Evolutionary conservation across 2,888 invertebrate species (phyloP), one percentile per base, ranked within the genome.

Genomic region (Eristalinus aeneus): DNA sequence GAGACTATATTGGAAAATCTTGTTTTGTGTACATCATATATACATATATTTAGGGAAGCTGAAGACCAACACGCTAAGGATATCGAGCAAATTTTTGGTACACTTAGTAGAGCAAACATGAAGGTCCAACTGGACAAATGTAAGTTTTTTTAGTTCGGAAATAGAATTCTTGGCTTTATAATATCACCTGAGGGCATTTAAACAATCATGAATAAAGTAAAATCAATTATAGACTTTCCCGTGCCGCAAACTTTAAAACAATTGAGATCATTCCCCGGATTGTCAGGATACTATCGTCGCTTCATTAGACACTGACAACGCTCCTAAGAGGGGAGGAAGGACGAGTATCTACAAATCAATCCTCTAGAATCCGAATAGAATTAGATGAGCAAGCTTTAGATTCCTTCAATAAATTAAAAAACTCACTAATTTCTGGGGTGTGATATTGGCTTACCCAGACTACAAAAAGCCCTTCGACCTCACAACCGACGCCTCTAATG

Each of bases 401-500:
- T 12, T 10, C 39, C 12, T 39, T 39, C 39, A n/a, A 39, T 12
- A 39, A 39, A 39, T n/a, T 39, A 39, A 39, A 39, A 6, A 39
- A 39, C 8, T 12, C 39, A 39, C 39, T 3, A 12, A 39, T 39
- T 39, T 39, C 39, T 39, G 8, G n/a, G 39, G 8, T 39, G 39
- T 39, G 27, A 39, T 6, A n/a, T n/a, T 39, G n/a, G n/a, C 54
- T 16, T 54, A 54, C 10, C 54, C 54, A 54, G 20, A 61, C 36
- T 61, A 46, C n/a, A 46, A 53, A 20, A 72, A 61, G n/a, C 12
- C 46, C 5, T 81, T 74, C 16, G 73, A 77, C n/a, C 56, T 86
- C n/a, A 89, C 89, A 4, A 90, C 90, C 5, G 90, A 91, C 72
- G 90, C 90, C 0, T 88, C 88, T 11, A 78, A 89, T 46, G 86